Conservation (phyloP, 2,888 invertebrate species). For the Tetanocera ferruginea region DNA sequence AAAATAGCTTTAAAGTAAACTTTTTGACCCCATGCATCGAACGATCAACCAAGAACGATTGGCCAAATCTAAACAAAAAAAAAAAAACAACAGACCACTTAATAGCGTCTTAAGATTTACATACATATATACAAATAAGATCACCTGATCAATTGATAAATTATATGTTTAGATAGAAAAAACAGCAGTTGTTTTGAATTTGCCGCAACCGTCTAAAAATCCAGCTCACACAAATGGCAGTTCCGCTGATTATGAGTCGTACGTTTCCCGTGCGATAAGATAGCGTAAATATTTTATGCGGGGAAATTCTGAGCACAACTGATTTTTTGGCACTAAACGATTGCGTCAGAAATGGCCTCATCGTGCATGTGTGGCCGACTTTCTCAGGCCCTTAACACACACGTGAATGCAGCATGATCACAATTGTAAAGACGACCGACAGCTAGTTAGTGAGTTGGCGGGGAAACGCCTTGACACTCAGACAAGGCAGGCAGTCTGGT, state of each 20-base stretch:
- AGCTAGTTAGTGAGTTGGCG: neutral
- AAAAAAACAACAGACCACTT: too few relatives aligned
- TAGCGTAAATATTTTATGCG: neutral
- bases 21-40: slow-evolving; percentile 21
- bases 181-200: neutral
- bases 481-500: neutral
- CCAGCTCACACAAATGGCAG: neutral
- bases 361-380: too few relatives aligned
- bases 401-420: too few relatives aligned
- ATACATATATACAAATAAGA: too few relatives aligned
- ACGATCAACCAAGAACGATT: too few relatives aligned
- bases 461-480: slow-evolving; percentile 28
- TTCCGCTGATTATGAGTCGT: neutral
- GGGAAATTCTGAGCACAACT: neutral
- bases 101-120: too few relatives aligned
- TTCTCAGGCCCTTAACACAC: too few relatives aligned
- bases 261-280: slow-evolving; percentile 10
- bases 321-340: neutral
- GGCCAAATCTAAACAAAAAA: too few relatives aligned
- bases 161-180: too few relatives aligned
- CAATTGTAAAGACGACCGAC: neutral
- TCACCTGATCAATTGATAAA: too few relatives aligned
- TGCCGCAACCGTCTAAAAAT: slow-evolving; percentile 18
- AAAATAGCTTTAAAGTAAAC: slow-evolving; percentile 35
- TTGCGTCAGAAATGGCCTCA: neutral